Percentiles rank a stretch among this genome's conserved stretches.
phyloP scores from a whole-genome alignment of 2,797 vertebrate species.

The Trachops cirrhosus region DNA sequence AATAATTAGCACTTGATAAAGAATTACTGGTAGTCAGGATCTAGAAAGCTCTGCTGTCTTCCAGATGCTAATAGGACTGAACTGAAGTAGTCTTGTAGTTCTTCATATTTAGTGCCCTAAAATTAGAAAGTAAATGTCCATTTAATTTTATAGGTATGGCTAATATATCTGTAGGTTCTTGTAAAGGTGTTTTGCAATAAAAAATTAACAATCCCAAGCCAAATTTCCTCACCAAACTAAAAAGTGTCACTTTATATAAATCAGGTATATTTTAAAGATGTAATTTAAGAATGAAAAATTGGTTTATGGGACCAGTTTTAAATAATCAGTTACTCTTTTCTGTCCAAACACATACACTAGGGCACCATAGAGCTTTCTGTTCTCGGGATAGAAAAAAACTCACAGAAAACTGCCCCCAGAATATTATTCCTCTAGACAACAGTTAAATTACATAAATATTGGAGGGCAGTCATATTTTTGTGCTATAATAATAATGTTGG shows the following conservation, averaged over 20 bases:
- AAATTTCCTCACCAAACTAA: not conserved
- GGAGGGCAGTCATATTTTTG: not conserved
- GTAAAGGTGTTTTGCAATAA: not conserved
- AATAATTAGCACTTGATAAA: conserved; percentile 23
- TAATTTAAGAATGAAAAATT: conserved; percentile 21
- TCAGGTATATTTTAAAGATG: conserved; percentile 12
- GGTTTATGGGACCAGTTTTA: not conserved
- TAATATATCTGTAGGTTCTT: not conserved
- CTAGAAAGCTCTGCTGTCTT: conserved; percentile 12
- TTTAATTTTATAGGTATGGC: conserved; percentile 28
- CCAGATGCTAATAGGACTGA: conserved; percentile 65
- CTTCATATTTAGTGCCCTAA: conserved; percentile 80
- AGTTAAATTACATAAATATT: not conserved
- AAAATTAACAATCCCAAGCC: not conserved
- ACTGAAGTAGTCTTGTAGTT: conserved; percentile 81
- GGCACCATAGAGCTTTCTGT: not conserved
- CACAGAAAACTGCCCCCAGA: not conserved
- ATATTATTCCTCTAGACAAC: not conserved
- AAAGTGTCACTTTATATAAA: not conserved
- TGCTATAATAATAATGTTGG: not conserved
- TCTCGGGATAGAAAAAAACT: not conserved
- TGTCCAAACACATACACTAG: not conserved
- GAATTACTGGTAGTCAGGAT: not conserved
- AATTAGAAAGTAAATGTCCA: conserved; percentile 66
- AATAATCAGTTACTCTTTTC: not conserved